Base-by-base conservation (phyloP, 1,140 invertebrate genomes). In the Penaeus chinensis region DNA sequence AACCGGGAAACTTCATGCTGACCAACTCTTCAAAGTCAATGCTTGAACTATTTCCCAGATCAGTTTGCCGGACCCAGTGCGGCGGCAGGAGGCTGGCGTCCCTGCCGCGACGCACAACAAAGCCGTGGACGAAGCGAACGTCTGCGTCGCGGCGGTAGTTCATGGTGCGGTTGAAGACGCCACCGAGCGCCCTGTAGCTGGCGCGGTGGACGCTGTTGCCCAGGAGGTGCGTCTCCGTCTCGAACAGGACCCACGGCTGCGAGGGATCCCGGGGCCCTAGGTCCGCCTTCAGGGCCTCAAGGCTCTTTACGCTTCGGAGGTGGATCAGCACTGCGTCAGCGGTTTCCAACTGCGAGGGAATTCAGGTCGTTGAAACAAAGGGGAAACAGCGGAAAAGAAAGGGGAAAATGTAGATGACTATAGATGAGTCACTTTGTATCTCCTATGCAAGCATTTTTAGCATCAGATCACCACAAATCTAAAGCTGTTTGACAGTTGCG, bases 101-200 rank as follows among this genome's bases (percentile, higher is more conserved):
- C 54, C 54, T 54, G 54, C 60, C n/a, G 54, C 54, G 71, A 24
- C 60, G 76, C 18, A 76, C 89, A n/a, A 76, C 69, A 37, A 86
- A 82, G 0, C 92, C 91, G 91, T 94, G 94, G 11, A 92, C 90
- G 76, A 91, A 91, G 0, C 90, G 91, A 82, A 94, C 92, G 88
- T 94, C 93, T 5, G 94, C 94, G 91, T 94, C 92, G 22, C 91
- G 90, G 85, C 93, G 92, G 89, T 95, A 95, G 1, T 93, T 95
- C 87, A 94, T 92, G 3, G 94, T 95, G 93, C 93, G 94, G 90
- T 95, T 95, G 91, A 95, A 94, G 60, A 91, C 61, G 3, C 81
- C 80, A 61, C 82, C 71, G 4, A 69, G 20, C 3, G 32, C 20
- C 42, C 32, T 54, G 22, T 54, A 91, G 81, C 62, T 27, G 61